phyloP scores from a whole-genome alignment of 2,113 vertebrate species.

The Dasyprocta punctata region DNA sequence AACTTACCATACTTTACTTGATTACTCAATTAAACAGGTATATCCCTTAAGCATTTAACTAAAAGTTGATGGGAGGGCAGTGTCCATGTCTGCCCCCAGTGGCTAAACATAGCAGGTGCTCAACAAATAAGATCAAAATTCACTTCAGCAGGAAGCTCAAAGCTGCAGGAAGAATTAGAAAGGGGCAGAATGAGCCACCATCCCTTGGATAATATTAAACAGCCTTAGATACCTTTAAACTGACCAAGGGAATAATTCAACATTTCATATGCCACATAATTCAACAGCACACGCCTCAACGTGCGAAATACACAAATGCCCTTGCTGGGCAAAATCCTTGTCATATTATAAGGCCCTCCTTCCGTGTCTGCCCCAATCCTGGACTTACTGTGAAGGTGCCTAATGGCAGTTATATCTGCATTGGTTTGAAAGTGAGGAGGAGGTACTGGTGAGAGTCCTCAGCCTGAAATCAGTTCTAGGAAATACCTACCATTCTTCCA shows the following conservation, averaged over 20 bases:
- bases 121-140: neutral
- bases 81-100: neutral
- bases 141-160: neutral
- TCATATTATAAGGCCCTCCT: neutral
- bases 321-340: neutral
- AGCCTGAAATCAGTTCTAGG: neutral
- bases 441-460: neutral
- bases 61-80: neutral
- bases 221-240: neutral
- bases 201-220: neutral
- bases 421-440: neutral
- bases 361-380: neutral
- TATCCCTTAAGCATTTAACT: constrained; percentile 26
- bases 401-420: neutral
- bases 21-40: constrained; percentile 4
- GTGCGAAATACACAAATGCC: neutral
- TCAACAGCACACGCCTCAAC: neutral
- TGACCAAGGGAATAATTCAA: neutral
- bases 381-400: neutral
- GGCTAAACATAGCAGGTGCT: neutral
- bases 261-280: neutral
- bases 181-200: neutral
- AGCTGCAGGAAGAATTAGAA: neutral
- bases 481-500: neutral
- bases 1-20: neutral